phyloP scores from a whole-genome alignment of 2,797 vertebrate species.

The Pseudochirops cupreus region DNA sequence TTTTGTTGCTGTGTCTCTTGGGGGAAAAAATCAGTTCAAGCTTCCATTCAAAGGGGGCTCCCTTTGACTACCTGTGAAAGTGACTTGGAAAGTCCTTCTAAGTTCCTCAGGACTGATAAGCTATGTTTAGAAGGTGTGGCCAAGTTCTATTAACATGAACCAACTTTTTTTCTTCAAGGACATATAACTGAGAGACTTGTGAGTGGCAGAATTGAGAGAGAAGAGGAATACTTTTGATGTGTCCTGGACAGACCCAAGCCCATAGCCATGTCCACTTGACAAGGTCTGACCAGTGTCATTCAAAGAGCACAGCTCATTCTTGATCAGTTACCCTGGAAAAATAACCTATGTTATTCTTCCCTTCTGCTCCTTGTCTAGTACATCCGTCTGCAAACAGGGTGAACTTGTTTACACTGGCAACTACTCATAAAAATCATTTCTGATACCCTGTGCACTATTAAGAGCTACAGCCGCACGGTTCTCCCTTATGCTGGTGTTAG shows the following conservation, averaged over 20 bases:
- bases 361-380: neutral
- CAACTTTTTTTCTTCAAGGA: neutral
- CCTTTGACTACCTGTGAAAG: neutral
- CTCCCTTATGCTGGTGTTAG: neutral
- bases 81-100: neutral
- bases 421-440: neutral
- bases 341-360: neutral
- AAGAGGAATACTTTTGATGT: neutral
- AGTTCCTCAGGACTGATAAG: neutral
- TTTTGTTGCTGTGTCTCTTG: neutral
- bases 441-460: neutral
- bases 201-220: too few species aligned
- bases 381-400: neutral
- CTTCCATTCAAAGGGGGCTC: neutral
- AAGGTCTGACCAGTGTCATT: neutral
- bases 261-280: too few species aligned
- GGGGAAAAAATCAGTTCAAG: neutral
- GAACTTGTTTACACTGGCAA: neutral
- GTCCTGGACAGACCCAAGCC: neutral
- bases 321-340: neutral
- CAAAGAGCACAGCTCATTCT: neutral
- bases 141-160: neutral
- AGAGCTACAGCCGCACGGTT: neutral
- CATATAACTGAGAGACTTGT: neutral
- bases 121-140: neutral